Conservation (phyloP, 1,140 invertebrate species). For the Drosophila busckii region DNA sequence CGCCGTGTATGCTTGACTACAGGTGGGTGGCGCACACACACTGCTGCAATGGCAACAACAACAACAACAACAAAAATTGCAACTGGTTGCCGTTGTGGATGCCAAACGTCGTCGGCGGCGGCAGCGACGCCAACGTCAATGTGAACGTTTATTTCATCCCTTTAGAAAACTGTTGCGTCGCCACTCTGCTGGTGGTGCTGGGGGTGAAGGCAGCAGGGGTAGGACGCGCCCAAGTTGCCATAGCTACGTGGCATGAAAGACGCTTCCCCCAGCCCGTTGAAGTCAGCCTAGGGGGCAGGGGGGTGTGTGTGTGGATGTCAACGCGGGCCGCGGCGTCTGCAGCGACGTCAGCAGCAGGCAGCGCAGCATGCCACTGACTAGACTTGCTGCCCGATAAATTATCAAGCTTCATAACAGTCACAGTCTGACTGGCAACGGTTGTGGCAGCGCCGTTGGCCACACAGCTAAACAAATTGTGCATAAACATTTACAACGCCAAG, state of each 20-base stretch:
- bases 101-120: slow-evolving; percentile 15
- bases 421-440: slow-evolving; percentile 67
- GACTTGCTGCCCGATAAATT: slow-evolving; percentile 74
- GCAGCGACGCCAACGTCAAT: slow-evolving; percentile 29
- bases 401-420: slow-evolving; percentile 73
- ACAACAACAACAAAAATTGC: slow-evolving; percentile 8
- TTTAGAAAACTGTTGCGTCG: slow-evolving; percentile 51
- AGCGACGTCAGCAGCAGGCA: slow-evolving; percentile 1
- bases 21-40: slow-evolving; percentile 48
- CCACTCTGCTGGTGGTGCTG: too few relatives aligned
- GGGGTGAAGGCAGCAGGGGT: too few relatives aligned
- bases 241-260: slow-evolving; percentile 35
- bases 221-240: slow-evolving; percentile 63
- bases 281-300: slow-evolving; percentile 16
- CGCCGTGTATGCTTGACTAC: slow-evolving; percentile 43
- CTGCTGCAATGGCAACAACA: not conserved
- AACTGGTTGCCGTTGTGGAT: slow-evolving; percentile 64
- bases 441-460: slow-evolving; percentile 39
- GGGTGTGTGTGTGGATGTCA: too few relatives aligned
- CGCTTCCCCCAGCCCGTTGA: not conserved
- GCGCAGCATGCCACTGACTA: slow-evolving; percentile 41
- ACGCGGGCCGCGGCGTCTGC: slow-evolving; percentile 14
- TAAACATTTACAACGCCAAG: too few relatives aligned
- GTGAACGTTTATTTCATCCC: slow-evolving; percentile 58
- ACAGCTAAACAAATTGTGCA: too few relatives aligned